These are phyloP conservation scores for Platycnemis pennipes DNA, from an alignment of 2,888 invertebrate genomes.

Conservation along the genomic window DNA sequence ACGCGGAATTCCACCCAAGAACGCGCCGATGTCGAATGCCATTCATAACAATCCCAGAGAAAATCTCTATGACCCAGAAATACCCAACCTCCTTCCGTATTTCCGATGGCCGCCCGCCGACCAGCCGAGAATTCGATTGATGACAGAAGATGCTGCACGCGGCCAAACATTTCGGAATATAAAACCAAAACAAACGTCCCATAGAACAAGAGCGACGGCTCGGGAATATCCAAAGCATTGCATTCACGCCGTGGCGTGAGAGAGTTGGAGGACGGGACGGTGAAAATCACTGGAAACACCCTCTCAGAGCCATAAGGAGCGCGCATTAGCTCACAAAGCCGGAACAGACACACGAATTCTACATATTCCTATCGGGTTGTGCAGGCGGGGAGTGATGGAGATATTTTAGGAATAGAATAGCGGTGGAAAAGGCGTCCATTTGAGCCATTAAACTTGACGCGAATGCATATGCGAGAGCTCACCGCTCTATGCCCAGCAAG, in stretches of 20 bases:
- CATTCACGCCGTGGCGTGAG: neutral
- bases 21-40: neutral
- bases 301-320: neutral
- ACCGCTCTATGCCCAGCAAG: neutral
- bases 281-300: neutral
- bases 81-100: neutral
- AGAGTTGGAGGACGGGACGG: neutral
- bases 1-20: slow-evolving; percentile 16
- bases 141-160: neutral
- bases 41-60: neutral
- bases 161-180: neutral
- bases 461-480: neutral
- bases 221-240: neutral
- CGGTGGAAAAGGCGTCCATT: neutral
- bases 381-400: neutral
- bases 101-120: neutral
- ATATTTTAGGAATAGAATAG: neutral
- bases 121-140: neutral
- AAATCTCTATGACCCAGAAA: neutral
- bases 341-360: neutral
- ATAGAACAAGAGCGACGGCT: neutral
- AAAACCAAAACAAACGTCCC: neutral
- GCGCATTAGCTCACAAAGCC: neutral
- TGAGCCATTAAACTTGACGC: neutral
- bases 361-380: neutral